Base-by-base conservation (phyloP, 2,888 invertebrate genomes). In the Chrysomela aeneicollis region DNA sequence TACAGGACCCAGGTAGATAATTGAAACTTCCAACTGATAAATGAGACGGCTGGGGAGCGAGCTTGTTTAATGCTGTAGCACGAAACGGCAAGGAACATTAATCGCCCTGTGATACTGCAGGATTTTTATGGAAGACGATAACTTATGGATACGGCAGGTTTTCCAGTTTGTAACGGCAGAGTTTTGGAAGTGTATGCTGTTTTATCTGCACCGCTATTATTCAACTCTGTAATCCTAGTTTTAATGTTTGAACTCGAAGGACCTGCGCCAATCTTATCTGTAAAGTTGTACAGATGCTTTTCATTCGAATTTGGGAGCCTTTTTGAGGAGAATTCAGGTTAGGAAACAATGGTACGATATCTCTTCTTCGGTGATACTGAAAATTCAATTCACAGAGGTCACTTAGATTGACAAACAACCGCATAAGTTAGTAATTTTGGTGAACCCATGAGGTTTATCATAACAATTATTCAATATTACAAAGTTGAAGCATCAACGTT, bases 71-170 rank as follows among this genome's bases (percentile, higher is more conserved):
- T 77, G 76, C 75, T 70, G 74, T 74, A 74, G 77, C 76, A 78
- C 76, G 78, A 74, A 76, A 76, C 73, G 76, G 73, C 73, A 77
- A 78, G 78, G 77, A 76, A 78, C 78, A 77, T 78, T 76, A 77
- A 78, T 77, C 78, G 76, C 73, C 69, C 71, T 69, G 67, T 74
- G 74, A 76, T 75, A 71, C 74, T 70, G 73, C 71, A 54, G 74
- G 70, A 76, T 75, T 76, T 75, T 77, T 76, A 76, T 75, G 71
- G 71, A 61, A 50, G 64, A 69, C 73, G 73, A 76, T 77, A 77
- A 77, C 75, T 77, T 76, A 74, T 73, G 73, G 66, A 66, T 66
- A 70, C 71, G 61, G 65, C 50, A 55, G 62, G 63, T 73, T 75
- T 73, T 71, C 73, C 26, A 46, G 68, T 72, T 71, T 68, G 70